Conservation (phyloP, 2,113 vertebrate genomes). For the Corydoras maculifer region DNA sequence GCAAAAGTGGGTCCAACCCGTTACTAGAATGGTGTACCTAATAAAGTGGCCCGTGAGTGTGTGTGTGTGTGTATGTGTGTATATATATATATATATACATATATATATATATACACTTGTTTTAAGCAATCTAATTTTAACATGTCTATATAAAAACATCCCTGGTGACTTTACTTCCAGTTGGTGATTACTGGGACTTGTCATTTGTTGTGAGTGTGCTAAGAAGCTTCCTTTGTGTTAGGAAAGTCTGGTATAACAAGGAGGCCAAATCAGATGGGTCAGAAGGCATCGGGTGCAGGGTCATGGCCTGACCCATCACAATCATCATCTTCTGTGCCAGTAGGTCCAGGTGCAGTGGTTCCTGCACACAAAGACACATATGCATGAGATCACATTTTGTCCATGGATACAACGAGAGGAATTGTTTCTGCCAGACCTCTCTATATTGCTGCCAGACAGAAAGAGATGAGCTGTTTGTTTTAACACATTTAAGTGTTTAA, state of each 20-base stretch:
- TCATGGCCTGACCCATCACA: conserved; percentile 57
- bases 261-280: background rate
- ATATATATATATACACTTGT: too few species aligned
- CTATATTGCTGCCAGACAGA: conserved; percentile 28
- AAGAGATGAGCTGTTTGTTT: background rate
- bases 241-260: background rate
- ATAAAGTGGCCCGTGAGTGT: too few species aligned
- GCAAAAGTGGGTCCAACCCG: too few species aligned
- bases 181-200: conserved; percentile 22
- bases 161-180: background rate
- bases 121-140: too few species aligned
- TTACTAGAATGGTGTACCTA: too few species aligned
- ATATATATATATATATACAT: too few species aligned
- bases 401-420: conserved; percentile 44
- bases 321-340: conserved; percentile 60
- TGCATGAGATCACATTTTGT: conserved; percentile 50
- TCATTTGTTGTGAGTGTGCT: conserved; percentile 35
- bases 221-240: conserved; percentile 34
- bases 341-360: conserved; percentile 54
- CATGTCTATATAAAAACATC: too few species aligned
- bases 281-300: conserved; percentile 45
- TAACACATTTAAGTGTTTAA: background rate
- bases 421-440: conserved; percentile 47
- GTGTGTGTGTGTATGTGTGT: too few species aligned
- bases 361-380: conserved; percentile 36